Conservation (phyloP, 2,888 invertebrate genomes). For the Daptonema setosum region DNA sequence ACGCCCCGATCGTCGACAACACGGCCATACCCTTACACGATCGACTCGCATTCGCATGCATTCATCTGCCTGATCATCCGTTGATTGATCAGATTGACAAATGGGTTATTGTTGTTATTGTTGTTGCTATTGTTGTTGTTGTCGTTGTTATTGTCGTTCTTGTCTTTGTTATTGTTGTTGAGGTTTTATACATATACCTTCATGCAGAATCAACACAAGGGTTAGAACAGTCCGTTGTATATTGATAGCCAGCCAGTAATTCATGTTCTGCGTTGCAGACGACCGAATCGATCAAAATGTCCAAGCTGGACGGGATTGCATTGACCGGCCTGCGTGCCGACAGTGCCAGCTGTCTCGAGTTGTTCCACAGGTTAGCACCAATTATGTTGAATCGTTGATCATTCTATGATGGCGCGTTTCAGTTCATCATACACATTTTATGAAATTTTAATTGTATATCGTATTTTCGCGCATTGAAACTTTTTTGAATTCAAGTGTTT, state of each 20-base stretch:
- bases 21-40: not conserved
- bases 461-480: no score
- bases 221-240: no score
- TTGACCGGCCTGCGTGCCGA: not conserved
- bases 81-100: not conserved
- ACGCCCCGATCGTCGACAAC: not conserved
- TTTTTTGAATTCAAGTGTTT: no score
- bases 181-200: no score
- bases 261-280: no score
- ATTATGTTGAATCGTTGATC: not conserved
- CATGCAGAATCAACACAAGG: no score
- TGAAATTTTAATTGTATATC: no score
- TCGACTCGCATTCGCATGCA: conserved; percentile 1
- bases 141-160: no score
- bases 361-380: not conserved
- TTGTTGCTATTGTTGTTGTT: no score
- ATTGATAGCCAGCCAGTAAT: no score
- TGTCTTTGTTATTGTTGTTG: no score
- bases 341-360: not conserved
- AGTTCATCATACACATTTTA: not conserved
- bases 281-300: not conserved
- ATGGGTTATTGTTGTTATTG: no score
- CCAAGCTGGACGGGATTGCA: not conserved
- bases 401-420: not conserved
- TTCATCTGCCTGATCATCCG: conserved; percentile 1